phyloP scores from a whole-genome alignment of 2,797 vertebrate species.

The Myiothlypis coronata region DNA sequence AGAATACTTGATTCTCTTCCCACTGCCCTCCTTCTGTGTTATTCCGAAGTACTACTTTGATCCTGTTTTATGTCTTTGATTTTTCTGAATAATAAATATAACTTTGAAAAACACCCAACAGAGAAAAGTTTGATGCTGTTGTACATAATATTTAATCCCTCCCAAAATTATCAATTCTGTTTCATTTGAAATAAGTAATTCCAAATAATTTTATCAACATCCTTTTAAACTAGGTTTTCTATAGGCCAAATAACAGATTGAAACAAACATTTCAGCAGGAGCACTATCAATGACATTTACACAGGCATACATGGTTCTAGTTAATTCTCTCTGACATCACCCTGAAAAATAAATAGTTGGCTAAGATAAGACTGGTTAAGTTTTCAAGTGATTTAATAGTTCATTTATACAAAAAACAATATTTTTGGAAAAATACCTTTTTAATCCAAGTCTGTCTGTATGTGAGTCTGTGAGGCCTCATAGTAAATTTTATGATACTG shows the following conservation, averaged over 20 bases:
- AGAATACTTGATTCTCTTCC: conserved; percentile 21
- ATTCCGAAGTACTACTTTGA: conserved; percentile 40
- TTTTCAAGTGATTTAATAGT: neutral
- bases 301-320: neutral
- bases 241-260: neutral
- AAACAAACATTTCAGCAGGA: neutral
- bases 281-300: neutral
- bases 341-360: neutral
- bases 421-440: neutral
- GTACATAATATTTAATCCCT: neutral
- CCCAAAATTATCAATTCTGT: neutral
- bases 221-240: neutral
- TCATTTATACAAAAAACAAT: neutral
- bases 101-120: conserved; percentile 4
- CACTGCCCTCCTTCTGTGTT: neutral
- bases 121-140: neutral
- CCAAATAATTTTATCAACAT: neutral
- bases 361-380: neutral
- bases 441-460: neutral
- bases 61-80: conserved; percentile 26
- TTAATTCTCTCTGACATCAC: neutral
- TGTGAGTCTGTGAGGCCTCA: neutral
- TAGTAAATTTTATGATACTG: neutral
- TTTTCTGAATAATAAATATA: conserved; percentile 35
- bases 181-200: neutral